Evolutionary conservation across 2,113 vertebrate species (phyloP).

Genomic region (rat (Rattus norvegicus)): GRCr8 NC_086028.1:6600001-6600500

Average conservation of each 20-base stretch:
- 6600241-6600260: too few relatives aligned
- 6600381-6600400: not conserved
- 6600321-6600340: not conserved
- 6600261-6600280: not conserved
- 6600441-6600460: not conserved
- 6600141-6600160: not conserved
- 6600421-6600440: not conserved
- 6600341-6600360: not conserved
- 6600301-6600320: not conserved
- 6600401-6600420: not conserved
- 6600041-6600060: not conserved
- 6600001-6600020: not conserved
- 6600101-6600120: not conserved
- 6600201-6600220: not conserved
- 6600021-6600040: too few relatives aligned
- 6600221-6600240: not conserved
- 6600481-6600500: not conserved
- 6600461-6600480: not conserved
- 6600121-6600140: not conserved
- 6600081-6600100: not conserved
- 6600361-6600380: not conserved
- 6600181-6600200: not conserved
- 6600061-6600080: too few relatives aligned
- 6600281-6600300: not conserved
- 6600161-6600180: not conserved